These are phyloP conservation scores for Neoitamus cyanurus DNA, from an alignment of 2,888 invertebrate species.

Conservation along the genomic window DNA sequence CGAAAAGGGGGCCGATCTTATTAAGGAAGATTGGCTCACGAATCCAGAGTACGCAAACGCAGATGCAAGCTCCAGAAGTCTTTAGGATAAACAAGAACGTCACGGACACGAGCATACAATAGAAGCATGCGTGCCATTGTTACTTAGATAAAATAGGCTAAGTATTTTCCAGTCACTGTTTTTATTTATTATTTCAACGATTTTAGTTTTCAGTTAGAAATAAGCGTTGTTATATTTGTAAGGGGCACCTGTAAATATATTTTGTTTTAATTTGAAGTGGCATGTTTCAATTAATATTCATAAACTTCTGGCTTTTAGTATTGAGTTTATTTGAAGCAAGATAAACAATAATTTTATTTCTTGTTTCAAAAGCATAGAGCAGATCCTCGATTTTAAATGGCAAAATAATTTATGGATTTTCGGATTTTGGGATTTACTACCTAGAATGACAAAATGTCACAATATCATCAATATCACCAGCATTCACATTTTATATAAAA, in stretches of 20 bases:
- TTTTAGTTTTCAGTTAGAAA: not conserved
- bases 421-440: too few relatives aligned
- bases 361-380: too few relatives aligned
- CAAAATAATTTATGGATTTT: too few relatives aligned
- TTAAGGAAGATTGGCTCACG: constrained; percentile 83
- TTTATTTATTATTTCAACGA: constrained; percentile 25
- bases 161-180: constrained; percentile 7
- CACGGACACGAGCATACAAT: too few relatives aligned
- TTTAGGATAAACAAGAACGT: not conserved
- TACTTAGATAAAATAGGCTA: not conserved
- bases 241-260: constrained; percentile 13
- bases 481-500: too few relatives aligned
- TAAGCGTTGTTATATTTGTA: constrained; percentile 29
- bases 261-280: not conserved
- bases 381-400: too few relatives aligned
- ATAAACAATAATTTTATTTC: too few relatives aligned
- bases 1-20: constrained; percentile 87
- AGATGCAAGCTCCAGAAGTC: constrained; percentile 36
- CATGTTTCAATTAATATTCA: too few relatives aligned
- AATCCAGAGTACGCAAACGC: constrained; percentile 62
- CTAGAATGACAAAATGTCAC: too few relatives aligned
- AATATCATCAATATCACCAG: too few relatives aligned
- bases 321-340: too few relatives aligned
- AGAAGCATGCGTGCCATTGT: constrained; percentile 30
- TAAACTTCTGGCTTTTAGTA: too few relatives aligned